These are phyloP conservation scores for Ploceus nigricollis DNA, from an alignment of 2,113 vertebrate genomes.

Conservation along the genomic window DNA sequence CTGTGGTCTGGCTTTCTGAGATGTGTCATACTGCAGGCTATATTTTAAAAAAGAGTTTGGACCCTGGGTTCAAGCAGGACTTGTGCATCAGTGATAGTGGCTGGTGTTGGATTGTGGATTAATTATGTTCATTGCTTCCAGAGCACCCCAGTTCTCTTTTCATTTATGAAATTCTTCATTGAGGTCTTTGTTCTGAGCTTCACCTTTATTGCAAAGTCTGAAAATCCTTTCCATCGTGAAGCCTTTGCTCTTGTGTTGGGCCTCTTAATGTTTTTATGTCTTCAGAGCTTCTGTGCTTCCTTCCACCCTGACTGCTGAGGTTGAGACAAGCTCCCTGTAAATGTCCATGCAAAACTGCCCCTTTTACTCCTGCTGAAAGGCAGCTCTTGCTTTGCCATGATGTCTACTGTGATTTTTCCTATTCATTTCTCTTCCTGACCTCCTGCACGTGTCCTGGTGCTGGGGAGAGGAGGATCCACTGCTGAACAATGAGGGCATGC, in stretches of 20 bases:
- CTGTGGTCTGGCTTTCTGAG: constrained; percentile 10
- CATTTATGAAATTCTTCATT: background rate
- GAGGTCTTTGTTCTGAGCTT: background rate
- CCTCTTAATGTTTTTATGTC: background rate
- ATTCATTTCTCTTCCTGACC: background rate
- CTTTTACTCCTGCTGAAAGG: background rate
- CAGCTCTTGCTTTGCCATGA: background rate
- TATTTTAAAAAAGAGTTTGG: background rate
- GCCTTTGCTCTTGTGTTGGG: accelerated
- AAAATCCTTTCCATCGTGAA: background rate
- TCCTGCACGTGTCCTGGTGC: accelerated
- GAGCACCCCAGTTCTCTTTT: background rate
- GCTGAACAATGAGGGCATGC: background rate
- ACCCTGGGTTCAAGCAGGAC: background rate
- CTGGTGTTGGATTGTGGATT: background rate
- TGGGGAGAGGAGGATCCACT: background rate
- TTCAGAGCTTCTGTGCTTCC: background rate
- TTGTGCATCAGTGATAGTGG: background rate
- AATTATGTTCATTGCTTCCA: background rate
- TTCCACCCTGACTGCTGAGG: background rate
- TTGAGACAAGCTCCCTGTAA: background rate
- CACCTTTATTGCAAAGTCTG: background rate
- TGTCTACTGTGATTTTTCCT: background rate
- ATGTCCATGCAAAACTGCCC: background rate
- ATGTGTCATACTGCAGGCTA: background rate